phyloP scores from a whole-genome alignment of 2,888 invertebrate species.

The Marasmarcha lunaedactyla region DNA sequence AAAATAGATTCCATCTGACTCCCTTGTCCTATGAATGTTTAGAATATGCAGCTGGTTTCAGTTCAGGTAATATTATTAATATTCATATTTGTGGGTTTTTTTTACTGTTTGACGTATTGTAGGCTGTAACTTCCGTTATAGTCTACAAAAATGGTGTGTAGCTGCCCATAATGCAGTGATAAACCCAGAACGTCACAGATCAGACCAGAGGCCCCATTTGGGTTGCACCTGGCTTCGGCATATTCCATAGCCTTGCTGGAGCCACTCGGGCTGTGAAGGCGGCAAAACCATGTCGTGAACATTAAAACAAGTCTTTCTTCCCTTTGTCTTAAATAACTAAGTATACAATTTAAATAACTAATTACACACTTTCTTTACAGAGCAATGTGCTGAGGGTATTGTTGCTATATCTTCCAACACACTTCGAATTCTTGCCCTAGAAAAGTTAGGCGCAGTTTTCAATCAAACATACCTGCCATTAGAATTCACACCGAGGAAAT shows the following conservation, averaged over 20 bases:
- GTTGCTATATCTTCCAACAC: conserved; percentile 99
- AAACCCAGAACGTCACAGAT: conserved; percentile 74
- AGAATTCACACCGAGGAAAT: conserved; percentile 95
- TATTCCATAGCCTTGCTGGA: conserved; percentile 82
- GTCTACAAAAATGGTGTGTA: conserved; percentile 53
- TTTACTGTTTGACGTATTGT: conserved; percentile 42
- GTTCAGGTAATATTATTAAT: conserved; percentile 64
- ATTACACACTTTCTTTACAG: conserved; percentile 50
- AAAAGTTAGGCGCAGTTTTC: conserved; percentile 98
- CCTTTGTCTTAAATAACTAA: neutral
- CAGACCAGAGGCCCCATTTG: conserved; percentile 55
- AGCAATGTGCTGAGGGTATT: conserved; percentile 99
- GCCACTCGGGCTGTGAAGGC: conserved; percentile 75
- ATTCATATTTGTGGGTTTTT: neutral
- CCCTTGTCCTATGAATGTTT: conserved; percentile 96
- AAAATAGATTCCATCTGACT: conserved; percentile 94
- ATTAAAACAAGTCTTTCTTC: conserved; percentile 23
- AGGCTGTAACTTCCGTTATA: conserved; percentile 31
- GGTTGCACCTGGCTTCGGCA: conserved; percentile 67
- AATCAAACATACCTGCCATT: conserved; percentile 94
- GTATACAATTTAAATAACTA: conserved; percentile 23
- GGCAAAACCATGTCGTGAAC: conserved; percentile 79
- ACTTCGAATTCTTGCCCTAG: conserved; percentile 94
- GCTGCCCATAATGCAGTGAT: conserved; percentile 64
- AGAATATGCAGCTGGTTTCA: conserved; percentile 97